These are phyloP conservation scores for Rhipidura dahli DNA, from an alignment of 2,113 vertebrate genomes.

Conservation along the genomic window DNA sequence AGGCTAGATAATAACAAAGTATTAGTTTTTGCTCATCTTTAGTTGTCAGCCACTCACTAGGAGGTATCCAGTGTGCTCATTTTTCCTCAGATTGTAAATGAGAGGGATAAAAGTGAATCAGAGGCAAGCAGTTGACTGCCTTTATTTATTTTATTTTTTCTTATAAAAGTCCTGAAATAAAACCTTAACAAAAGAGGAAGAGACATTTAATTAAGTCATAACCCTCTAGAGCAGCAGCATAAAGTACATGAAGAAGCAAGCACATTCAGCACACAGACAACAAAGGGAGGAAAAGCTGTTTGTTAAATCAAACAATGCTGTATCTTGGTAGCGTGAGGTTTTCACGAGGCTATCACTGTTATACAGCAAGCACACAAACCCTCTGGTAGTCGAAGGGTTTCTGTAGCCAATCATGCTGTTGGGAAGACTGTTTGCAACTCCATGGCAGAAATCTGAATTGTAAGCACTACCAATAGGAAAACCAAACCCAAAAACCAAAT, in stretches of 20 bases:
- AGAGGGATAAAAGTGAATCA: slow-evolving; percentile 48
- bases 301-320: background rate
- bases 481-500: background rate
- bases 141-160: background rate
- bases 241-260: slow-evolving; percentile 1
- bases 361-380: background rate
- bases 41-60: slow-evolving; percentile 35
- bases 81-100: slow-evolving; percentile 33
- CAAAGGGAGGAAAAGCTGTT: background rate
- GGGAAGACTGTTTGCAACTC: background rate
- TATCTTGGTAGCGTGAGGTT: background rate
- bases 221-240: background rate
- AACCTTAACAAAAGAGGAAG: slow-evolving; percentile 6
- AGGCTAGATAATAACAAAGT: slow-evolving; percentile 57
- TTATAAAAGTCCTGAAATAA: background rate
- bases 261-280: background rate
- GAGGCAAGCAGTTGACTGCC: background rate
- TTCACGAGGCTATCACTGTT: background rate
- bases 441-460: background rate
- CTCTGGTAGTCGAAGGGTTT: background rate
- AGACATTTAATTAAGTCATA: slow-evolving; percentile 54
- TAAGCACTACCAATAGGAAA: background rate
- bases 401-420: background rate
- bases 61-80: background rate
- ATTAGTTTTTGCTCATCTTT: slow-evolving; percentile 61